Evolutionary conservation across 2,113 vertebrate genomes (phyloP).

Genomic region (Bothrops jararaca): DNA sequence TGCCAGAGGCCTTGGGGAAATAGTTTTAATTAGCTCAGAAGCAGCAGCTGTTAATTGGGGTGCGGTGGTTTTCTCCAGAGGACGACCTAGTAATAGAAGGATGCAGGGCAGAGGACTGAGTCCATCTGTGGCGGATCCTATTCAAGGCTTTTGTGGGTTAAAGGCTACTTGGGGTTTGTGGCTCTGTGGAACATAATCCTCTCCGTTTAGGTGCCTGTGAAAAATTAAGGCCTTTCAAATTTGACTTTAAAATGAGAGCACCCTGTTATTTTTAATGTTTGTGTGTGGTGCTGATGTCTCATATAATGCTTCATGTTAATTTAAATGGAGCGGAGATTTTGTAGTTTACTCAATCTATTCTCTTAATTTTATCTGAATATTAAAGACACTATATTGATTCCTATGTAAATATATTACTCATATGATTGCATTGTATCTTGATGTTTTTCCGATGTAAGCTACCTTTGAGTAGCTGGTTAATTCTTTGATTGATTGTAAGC

Average conservation of each 20-base stretch:
- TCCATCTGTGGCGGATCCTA: background rate
- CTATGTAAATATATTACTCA: background rate
- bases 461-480: constrained; percentile 10
- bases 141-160: background rate
- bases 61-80: background rate
- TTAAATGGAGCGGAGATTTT: background rate
- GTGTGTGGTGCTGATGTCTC: background rate
- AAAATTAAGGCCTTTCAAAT: background rate
- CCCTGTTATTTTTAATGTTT: background rate
- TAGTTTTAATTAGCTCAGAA: background rate
- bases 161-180: background rate
- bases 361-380: background rate
- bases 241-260: background rate
- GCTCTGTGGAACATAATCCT: background rate
- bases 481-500: background rate
- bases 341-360: background rate
- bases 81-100: background rate
- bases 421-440: background rate
- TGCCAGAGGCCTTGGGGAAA: background rate
- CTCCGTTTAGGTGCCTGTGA: background rate
- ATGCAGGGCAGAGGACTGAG: too few relatives aligned
- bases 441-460: background rate
- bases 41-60: background rate
- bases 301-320: background rate
- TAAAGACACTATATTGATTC: background rate